phyloP scores from a whole-genome alignment of 2,113 vertebrate genomes.

The Triplophysa siluroides region DNA sequence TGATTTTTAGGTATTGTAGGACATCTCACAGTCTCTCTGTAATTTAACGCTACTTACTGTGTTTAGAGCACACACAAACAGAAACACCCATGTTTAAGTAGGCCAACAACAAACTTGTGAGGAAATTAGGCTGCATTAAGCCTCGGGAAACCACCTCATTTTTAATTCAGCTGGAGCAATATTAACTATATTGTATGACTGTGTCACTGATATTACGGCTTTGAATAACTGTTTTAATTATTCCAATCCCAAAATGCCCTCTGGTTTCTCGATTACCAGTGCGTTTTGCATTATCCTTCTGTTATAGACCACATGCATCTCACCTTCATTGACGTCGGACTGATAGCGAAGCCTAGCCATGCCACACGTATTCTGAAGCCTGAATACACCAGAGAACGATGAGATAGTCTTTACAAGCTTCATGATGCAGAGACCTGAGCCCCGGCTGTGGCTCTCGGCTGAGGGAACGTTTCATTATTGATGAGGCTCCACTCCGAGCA shows the following conservation, averaged over 20 bases:
- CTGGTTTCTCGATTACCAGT: not conserved
- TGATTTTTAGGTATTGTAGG: not conserved
- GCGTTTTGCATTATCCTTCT: not conserved
- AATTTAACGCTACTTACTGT: conserved; percentile 6
- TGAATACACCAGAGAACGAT: conserved; percentile 29
- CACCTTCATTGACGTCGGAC: not conserved
- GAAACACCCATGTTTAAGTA: conserved; percentile 5
- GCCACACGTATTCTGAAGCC: not conserved
- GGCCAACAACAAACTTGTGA: not conserved
- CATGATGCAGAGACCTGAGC: conserved; percentile 12
- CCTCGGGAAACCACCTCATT: conserved; percentile 38
- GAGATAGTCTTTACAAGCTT: conserved; percentile 15
- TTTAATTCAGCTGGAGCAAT: conserved; percentile 54
- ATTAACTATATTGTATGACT: conserved; percentile 51
- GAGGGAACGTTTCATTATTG: conserved; percentile 73
- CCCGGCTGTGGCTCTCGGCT: conserved; percentile 36
- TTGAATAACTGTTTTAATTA: conserved; percentile 16
- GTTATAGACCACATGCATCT: conserved; percentile 4
- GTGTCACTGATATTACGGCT: not conserved
- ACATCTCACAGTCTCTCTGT: conserved; percentile 9
- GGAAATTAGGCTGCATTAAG: not conserved
- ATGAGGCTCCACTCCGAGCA: conserved; percentile 71
- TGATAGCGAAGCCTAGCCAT: not conserved
- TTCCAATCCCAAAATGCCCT: conserved; percentile 4
- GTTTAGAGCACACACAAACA: not conserved